Evolutionary conservation across 2,888 invertebrate genomes (phyloP).

Genomic region (Eupeodes luniger): DNA sequence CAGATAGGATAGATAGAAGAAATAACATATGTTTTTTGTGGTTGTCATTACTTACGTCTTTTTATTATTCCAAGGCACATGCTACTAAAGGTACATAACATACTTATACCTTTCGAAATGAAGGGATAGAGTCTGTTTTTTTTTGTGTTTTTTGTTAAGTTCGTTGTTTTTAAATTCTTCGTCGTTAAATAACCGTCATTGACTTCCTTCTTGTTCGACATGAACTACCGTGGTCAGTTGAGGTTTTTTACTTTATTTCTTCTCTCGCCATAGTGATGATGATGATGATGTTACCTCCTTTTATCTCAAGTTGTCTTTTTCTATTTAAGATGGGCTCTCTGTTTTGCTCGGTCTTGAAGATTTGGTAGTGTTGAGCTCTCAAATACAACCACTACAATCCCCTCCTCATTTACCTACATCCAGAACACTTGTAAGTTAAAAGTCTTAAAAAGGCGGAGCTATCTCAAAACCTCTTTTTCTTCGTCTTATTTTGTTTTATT

Average conservation of each 20-base stretch:
- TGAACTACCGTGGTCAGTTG: conserved; percentile 45
- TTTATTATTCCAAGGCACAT: conserved; percentile 58
- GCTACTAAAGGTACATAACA: conserved; percentile 19
- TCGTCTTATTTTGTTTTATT: conserved; percentile 6
- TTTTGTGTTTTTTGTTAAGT: background rate
- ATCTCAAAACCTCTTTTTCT: conserved; percentile 48
- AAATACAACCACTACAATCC: conserved; percentile 49
- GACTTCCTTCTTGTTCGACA: conserved; percentile 68
- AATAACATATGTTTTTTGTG: conserved; percentile 67
- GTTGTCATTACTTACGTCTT: conserved; percentile 42
- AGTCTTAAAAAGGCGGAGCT: conserved; percentile 61
- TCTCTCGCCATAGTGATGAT: conserved; percentile 39
- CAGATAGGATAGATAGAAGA: conserved; percentile 19
- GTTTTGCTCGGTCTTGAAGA: background rate
- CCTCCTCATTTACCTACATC: conserved; percentile 27
- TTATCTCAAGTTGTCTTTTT: conserved; percentile 54
- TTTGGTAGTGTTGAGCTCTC: conserved; percentile 30
- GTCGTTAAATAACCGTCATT: conserved; percentile 76
- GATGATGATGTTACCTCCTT: conserved; percentile 72
- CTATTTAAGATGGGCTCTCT: background rate
- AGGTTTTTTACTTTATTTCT: background rate
- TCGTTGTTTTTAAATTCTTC: conserved; percentile 53
- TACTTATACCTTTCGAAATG: background rate
- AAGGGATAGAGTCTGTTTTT: conserved; percentile 4
- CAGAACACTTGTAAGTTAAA: conserved; percentile 4